Percentiles rank a stretch among this genome's conserved stretches.
Conservation (phyloP, 2,113 vertebrate genomes). For the Toxotes jaculatrix region DNA sequence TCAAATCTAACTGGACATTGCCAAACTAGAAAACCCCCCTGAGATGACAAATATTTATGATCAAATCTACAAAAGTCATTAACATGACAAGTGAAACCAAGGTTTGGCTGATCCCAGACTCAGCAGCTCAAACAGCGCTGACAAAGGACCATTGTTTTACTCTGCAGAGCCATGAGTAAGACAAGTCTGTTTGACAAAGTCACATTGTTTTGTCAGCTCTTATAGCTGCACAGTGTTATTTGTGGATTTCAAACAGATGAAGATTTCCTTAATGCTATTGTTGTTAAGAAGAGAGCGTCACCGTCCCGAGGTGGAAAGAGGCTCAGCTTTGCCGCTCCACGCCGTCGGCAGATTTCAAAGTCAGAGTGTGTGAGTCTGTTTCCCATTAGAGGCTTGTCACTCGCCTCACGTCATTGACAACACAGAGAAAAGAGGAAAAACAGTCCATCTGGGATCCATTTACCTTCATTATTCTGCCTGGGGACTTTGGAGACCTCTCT, state of each 20-base stretch:
- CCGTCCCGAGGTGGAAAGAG: slow-evolving; percentile 45
- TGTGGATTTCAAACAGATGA: slow-evolving; percentile 51
- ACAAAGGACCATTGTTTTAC: slow-evolving; percentile 68
- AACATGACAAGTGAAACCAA: slow-evolving; percentile 55
- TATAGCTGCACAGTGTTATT: slow-evolving; percentile 18
- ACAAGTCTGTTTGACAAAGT: slow-evolving; percentile 41
- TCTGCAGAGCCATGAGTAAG: slow-evolving; percentile 36
- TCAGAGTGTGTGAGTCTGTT: slow-evolving; percentile 77
- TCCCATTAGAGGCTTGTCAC: slow-evolving; percentile 86
- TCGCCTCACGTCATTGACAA: slow-evolving; percentile 87
- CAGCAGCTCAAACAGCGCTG: slow-evolving; percentile 36
- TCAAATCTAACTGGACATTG: slow-evolving; percentile 13
- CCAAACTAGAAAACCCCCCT: background rate
- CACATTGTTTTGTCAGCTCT: slow-evolving; percentile 60
- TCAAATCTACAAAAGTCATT: slow-evolving; percentile 46
- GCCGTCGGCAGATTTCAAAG: slow-evolving; percentile 81
- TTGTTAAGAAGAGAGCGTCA: slow-evolving; percentile 51
- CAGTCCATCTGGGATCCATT: slow-evolving; percentile 88
- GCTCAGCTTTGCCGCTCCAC: slow-evolving; percentile 19
- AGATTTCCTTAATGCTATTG: slow-evolving; percentile 62
- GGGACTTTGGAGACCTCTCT: slow-evolving; percentile 78
- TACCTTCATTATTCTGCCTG: slow-evolving; percentile 85
- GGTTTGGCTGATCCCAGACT: slow-evolving; percentile 39
- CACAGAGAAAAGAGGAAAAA: slow-evolving; percentile 77
- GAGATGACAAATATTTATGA: slow-evolving; percentile 33